Base-by-base conservation (phyloP, 2,888 invertebrate genomes). In the Drosophila kuntzei region DNA sequence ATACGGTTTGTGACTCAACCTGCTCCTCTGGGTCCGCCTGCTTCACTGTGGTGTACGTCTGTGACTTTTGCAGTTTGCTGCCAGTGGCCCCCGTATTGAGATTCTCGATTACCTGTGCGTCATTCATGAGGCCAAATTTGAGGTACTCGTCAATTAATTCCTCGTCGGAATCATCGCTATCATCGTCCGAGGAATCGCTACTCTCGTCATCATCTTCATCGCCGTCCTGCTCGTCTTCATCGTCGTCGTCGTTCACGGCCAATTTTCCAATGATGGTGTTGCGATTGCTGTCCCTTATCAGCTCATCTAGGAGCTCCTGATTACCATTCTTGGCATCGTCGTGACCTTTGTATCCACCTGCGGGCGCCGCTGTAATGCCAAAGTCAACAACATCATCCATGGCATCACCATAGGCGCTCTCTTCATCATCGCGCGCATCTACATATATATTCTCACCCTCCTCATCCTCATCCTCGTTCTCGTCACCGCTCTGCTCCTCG, bases 71-170 rank as follows among this genome's bases (percentile, higher is more conserved):
- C 12, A 91, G 74, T 60, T 90, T 85, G 14, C 60, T 64, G 58
- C 58, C 86, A 55, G 89, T 36, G 72, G 86, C 53, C 41, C 53
- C 69, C 9, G 91, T 90, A 61, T 91, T 92, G 55, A 91, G 91
- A 90, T 92, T 92, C 83, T 90, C 90, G 74, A 91, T 92, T 27
- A 92, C 91, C 77, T 91, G 89, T 54, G 92, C 92, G 47, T 89
- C 90, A 74, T 92, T 92, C 34, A 91, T 88, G 66, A 90, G 90
- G 43, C 86, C 81, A 29, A 85, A 79, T 61, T 89, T 88, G 60
- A 89, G 68, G 54, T 84, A 84, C 53, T 84, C 71, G 11, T 69
- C 76, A 25, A 86, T 89, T 60, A 87, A 83, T 59, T 87, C 90
- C 16, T 88, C 90, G 8, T 89, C 89, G 25, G 81, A 82, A 43